phyloP scores from a whole-genome alignment of 2,113 vertebrate genomes.

The Brachypodius melanocephalos region DNA sequence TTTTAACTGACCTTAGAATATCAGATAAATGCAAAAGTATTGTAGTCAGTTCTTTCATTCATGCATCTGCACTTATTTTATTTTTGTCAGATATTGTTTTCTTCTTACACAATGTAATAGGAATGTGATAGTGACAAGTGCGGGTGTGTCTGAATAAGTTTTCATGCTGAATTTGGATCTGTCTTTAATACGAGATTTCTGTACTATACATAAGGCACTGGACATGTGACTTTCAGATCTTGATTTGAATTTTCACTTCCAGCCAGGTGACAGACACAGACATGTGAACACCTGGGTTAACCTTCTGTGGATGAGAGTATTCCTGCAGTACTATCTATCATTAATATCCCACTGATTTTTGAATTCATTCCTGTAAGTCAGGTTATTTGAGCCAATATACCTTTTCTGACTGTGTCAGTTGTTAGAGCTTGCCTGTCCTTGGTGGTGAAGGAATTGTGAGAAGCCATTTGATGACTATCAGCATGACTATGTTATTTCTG shows the following conservation, averaged over 20 bases:
- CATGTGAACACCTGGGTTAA: background rate
- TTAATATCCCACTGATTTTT: background rate
- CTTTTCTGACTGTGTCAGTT: background rate
- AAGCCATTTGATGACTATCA: slow-evolving; percentile 13
- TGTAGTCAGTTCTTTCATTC: background rate
- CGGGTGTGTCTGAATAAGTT: background rate
- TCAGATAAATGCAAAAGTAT: background rate
- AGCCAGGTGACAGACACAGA: background rate
- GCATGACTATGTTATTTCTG: slow-evolving; percentile 22
- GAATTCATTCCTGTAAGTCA: background rate
- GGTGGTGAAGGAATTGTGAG: background rate
- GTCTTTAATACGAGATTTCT: background rate
- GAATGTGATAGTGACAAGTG: slow-evolving; percentile 38
- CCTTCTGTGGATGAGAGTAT: background rate
- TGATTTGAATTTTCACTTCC: background rate
- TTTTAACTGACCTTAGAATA: background rate
- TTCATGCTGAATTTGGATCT: background rate
- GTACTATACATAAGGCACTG: background rate
- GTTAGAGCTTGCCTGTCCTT: background rate
- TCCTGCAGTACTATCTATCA: background rate
- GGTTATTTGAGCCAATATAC: background rate
- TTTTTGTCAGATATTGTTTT: slow-evolving; percentile 43
- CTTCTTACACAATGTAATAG: slow-evolving; percentile 14
- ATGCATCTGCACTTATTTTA: slow-evolving; percentile 9
- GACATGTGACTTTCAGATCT: background rate